phyloP scores from a whole-genome alignment of 2,888 invertebrate species.

The Elmis aenea region DNA sequence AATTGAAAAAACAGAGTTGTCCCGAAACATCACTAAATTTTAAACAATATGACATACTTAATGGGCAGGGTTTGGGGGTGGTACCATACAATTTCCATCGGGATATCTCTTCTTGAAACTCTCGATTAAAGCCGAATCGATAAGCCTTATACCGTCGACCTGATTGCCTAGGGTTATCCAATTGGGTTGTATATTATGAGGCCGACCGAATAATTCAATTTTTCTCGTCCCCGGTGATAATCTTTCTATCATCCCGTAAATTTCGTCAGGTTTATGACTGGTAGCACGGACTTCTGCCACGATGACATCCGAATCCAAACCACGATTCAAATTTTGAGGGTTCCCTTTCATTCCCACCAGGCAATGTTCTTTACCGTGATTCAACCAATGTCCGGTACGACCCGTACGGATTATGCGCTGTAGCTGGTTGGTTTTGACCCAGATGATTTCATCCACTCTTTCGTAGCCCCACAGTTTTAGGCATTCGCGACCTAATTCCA shows the following conservation, averaged over 20 bases:
- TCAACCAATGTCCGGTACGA: slow-evolving; percentile 96
- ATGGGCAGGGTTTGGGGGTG: slow-evolving; percentile 36
- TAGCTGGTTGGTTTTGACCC: slow-evolving; percentile 98
- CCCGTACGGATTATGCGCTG: slow-evolving; percentile 96
- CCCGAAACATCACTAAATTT: background rate
- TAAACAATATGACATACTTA: slow-evolving; percentile 12
- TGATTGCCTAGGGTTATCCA: slow-evolving; percentile 98
- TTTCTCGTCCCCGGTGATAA: slow-evolving; percentile 95
- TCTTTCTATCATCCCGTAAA: slow-evolving; percentile 95
- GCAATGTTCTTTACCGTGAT: slow-evolving; percentile 98
- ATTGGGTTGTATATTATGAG: slow-evolving; percentile 97
- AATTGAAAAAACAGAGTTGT: too few relatives aligned
- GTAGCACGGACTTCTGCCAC: slow-evolving; percentile 98
- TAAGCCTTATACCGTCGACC: slow-evolving; percentile 87
- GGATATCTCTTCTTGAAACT: slow-evolving; percentile 90
- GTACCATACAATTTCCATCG: slow-evolving; percentile 70
- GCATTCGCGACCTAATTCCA: slow-evolving; percentile 95
- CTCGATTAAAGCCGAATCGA: slow-evolving; percentile 86
- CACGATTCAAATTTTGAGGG: slow-evolving; percentile 84
- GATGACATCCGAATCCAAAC: slow-evolving; percentile 95
- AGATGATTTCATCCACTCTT: slow-evolving; percentile 93
- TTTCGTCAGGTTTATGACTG: slow-evolving; percentile 97
- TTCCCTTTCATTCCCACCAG: slow-evolving; percentile 95
- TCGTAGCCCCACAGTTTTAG: slow-evolving; percentile 96
- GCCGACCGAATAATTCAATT: slow-evolving; percentile 94